Conservation (phyloP, 2,888 invertebrate genomes). For the Hetaerina titia region DNA sequence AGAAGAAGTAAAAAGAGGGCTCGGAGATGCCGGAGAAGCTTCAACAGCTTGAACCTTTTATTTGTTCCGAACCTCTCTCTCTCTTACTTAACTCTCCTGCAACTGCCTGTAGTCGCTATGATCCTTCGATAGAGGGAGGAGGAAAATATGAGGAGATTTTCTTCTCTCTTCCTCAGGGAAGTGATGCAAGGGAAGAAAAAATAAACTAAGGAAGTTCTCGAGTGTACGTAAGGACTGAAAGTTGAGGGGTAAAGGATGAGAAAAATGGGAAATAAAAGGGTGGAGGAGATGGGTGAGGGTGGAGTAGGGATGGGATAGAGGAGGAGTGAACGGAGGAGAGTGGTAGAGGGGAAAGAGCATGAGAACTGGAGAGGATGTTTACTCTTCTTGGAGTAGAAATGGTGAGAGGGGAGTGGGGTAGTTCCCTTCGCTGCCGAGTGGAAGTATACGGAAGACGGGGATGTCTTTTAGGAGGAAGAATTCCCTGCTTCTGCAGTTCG, state of each 20-base stretch:
- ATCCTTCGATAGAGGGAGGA: not conserved
- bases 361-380: not conserved
- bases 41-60: not conserved
- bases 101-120: constrained; percentile 21
- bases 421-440: not conserved
- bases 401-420: not conserved
- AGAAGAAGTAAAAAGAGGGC: not conserved
- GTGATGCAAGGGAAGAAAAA: not conserved
- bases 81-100: not conserved
- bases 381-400: not conserved
- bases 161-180: not conserved
- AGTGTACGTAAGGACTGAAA: not conserved
- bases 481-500: not conserved
- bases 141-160: not conserved
- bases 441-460: not conserved
- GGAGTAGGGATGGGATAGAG: not conserved
- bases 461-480: not conserved
- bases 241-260: not conserved
- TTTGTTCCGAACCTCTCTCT: not conserved
- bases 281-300: not conserved
- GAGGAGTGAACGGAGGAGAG: not conserved
- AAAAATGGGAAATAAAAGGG: not conserved
- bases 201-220: constrained; percentile 14
- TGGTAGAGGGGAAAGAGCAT: too few relatives aligned
- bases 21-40: not conserved